Base-by-base conservation (phyloP, 2,113 vertebrate species). In the Porphyrio hochstetteri region DNA sequence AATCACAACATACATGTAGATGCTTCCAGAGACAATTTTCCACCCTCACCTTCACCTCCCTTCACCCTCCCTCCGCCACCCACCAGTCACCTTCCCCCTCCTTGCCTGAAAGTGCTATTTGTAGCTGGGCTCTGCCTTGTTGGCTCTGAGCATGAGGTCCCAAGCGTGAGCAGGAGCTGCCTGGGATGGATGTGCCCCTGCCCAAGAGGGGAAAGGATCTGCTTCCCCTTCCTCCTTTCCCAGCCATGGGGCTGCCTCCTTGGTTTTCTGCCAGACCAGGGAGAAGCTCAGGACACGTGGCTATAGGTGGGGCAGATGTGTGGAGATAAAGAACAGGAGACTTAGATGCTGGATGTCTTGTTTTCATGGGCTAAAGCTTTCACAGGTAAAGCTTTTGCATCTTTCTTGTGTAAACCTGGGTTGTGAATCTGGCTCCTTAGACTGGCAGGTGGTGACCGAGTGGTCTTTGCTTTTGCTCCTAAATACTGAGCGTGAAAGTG, bases 1-100 rank as follows among this genome's bases (percentile, higher is more conserved):
- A 97, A 96, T 93, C 96, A 96, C 87, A 56, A 96, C 97, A 96
- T 96, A 95, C 91, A 95, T 93, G 55, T 91, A 96, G 92, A 25
- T 80, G 87, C 87, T 96, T 97, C 75, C 77, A 94, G 93, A 88
- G 68, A 79, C 82, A 89, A 86, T 33, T 95, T 95, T 92, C 88
- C 96, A 95, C 91, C 70, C 91, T 96, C 94, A 96, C 96, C 67
- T 96, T 95, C 96, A 96, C 96, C 88, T 96, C 77, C 96, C 78
- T 97, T 97, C 96, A 97, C 96, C 95, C 55, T 97, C 86, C 96
- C 88, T 91, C 72, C 6, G 69, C 82, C 93, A 93, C 94, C 88
- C 84, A 93, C 89, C 95, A 16, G 74, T 95, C 93, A 96, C 86
- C 93, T 96, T 82, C 63, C 92, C 24, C 29, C 33, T 46, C 48